Evolutionary conservation across 2,888 invertebrate genomes (phyloP).

Genomic region (Argyra leucocephala): DNA sequence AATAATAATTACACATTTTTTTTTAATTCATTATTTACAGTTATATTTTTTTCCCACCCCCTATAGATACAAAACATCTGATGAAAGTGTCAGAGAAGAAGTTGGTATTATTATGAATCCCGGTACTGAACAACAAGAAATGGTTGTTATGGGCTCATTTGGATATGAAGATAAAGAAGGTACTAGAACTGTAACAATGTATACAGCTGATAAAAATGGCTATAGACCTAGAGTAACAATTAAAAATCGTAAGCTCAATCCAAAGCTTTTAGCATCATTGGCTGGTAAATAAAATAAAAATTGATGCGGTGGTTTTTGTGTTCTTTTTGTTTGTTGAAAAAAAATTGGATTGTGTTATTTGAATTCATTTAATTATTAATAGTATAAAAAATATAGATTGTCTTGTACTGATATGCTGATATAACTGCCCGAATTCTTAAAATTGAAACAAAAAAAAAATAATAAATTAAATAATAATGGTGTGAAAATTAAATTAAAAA

Average conservation of each 20-base stretch:
- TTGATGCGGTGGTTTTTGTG: too few relatives aligned
- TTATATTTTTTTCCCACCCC: too few relatives aligned
- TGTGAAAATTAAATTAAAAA: background rate
- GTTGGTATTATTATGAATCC: conserved; percentile 39
- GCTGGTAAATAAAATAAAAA: conserved; percentile 22
- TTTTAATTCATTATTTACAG: background rate
- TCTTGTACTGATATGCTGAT: background rate
- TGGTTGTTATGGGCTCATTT: conserved; percentile 40
- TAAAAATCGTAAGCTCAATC: conserved; percentile 34
- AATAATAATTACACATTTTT: too few relatives aligned
- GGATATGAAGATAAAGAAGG: conserved; percentile 31
- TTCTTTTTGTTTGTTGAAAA: too few relatives aligned
- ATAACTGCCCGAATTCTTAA: background rate
- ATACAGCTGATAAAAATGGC: conserved; percentile 42
- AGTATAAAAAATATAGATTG: too few relatives aligned
- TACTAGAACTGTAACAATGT: conserved; percentile 37
- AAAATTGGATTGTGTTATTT: too few relatives aligned
- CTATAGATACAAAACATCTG: conserved; percentile 33
- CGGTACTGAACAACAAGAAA: conserved; percentile 35
- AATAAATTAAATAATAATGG: background rate
- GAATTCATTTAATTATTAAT: too few relatives aligned
- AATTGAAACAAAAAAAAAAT: background rate
- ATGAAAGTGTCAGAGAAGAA: conserved; percentile 40
- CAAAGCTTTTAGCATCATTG: conserved; percentile 24
- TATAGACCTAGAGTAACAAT: conserved; percentile 36